Conservation (phyloP, 1,140 invertebrate species). For the Euborellia annulipes region DNA sequence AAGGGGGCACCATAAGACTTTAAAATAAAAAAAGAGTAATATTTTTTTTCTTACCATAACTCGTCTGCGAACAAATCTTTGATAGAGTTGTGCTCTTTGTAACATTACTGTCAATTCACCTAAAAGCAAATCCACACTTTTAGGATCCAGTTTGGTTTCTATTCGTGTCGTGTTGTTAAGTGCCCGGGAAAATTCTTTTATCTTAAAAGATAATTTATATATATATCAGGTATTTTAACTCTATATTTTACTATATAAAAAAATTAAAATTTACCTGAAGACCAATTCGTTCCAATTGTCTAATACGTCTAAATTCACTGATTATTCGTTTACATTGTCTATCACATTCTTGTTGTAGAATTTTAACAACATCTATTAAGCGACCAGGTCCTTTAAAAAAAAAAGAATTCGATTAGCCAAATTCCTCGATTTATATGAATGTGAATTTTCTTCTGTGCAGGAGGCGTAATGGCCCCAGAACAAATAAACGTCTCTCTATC, state of each 20-base stretch:
- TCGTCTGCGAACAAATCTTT: conserved; percentile 69
- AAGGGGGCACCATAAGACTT: background rate
- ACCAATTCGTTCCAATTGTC: conserved; percentile 51
- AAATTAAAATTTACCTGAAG: conserved; percentile 43
- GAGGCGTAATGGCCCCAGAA: too few relatives aligned
- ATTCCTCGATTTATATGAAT: too few relatives aligned
- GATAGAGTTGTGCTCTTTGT: conserved; percentile 77
- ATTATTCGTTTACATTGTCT: conserved; percentile 51
- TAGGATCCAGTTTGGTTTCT: conserved; percentile 50
- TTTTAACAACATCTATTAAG: conserved; percentile 49
- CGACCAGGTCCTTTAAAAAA: conserved; percentile 43
- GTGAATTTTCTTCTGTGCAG: too few relatives aligned
- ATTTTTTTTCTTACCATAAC: conserved; percentile 39
- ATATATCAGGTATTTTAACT: too few relatives aligned
- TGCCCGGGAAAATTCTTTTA: conserved; percentile 11
- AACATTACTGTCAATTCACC: conserved; percentile 86
- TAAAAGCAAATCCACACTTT: conserved; percentile 75
- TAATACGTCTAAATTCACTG: conserved; percentile 57
- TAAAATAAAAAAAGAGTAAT: background rate
- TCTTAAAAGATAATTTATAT: conserved; percentile 2
- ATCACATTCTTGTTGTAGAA: conserved; percentile 79
- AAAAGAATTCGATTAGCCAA: too few relatives aligned
- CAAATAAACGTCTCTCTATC: too few relatives aligned
- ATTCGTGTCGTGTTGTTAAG: conserved; percentile 18
- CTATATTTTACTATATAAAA: too few relatives aligned